Evolutionary conservation across 2,888 invertebrate species (phyloP).

Genomic region (Apamea monoglypha): DNA sequence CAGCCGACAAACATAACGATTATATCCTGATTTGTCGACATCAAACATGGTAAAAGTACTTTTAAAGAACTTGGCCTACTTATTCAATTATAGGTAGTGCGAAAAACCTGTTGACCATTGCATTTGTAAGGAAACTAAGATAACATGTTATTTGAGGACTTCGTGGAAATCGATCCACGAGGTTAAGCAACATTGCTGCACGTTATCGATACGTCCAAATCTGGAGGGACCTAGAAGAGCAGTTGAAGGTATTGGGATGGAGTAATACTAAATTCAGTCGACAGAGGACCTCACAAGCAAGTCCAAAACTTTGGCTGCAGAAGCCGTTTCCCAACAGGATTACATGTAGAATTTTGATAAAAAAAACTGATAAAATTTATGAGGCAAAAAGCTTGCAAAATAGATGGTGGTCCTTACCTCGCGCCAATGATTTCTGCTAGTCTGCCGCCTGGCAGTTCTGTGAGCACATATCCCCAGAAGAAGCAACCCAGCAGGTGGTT

Average conservation of each 20-base stretch:
- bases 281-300: background rate
- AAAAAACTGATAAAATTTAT: background rate
- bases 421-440: constrained; percentile 96
- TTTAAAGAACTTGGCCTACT: constrained; percentile 53
- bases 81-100: constrained; percentile 16
- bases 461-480: constrained; percentile 97
- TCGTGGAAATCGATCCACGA: constrained; percentile 32
- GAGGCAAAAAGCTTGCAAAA: background rate
- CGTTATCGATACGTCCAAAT: background rate
- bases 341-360: background rate
- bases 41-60: constrained; percentile 30
- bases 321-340: background rate
- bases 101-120: constrained; percentile 33
- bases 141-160: constrained; percentile 30
- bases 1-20: background rate
- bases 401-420: constrained; percentile 79
- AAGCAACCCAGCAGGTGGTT: constrained; percentile 96
- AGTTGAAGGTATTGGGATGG: background rate
- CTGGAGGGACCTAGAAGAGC: background rate
- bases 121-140: constrained; percentile 49
- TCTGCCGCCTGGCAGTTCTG: constrained; percentile 96
- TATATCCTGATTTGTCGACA: constrained; percentile 28
- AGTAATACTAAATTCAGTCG: too few species aligned
- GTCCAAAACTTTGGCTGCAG: too few species aligned
- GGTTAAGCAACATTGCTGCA: constrained; percentile 18